A percentile compares a stretch with the other conserved stretches of the same genome.
Evolutionary conservation across 2,797 vertebrate genomes (phyloP).

Genomic region (Alauda arvensis): DNA sequence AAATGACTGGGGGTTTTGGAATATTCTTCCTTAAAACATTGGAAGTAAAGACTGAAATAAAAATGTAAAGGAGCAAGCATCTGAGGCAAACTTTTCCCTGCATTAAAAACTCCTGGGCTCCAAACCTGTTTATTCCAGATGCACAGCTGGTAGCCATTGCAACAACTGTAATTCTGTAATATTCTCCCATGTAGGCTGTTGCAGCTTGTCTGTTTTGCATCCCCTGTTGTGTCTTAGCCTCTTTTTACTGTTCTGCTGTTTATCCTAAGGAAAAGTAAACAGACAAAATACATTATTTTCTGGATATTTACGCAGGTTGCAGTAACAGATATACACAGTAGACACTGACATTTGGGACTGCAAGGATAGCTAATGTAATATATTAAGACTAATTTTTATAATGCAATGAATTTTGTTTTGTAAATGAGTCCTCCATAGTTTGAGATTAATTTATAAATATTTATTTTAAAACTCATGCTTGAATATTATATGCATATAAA

Average conservation of each 20-base stretch:
- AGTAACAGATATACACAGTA: background rate
- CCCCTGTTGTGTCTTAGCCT: slow-evolving; percentile 45
- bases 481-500: slow-evolving; percentile 36
- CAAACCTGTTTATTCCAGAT: slow-evolving; percentile 56
- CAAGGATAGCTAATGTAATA: background rate
- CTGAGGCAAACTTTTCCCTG: background rate
- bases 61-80: slow-evolving; percentile 3
- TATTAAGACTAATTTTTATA: slow-evolving; percentile 23
- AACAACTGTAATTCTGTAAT: slow-evolving; percentile 60
- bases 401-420: slow-evolving; percentile 50
- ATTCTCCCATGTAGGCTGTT: slow-evolving; percentile 45
- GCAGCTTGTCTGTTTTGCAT: slow-evolving; percentile 36
- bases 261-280: slow-evolving; percentile 63
- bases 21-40: background rate
- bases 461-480: slow-evolving; percentile 33
- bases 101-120: slow-evolving; percentile 38
- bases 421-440: slow-evolving; percentile 56
- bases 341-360: slow-evolving; percentile 6
- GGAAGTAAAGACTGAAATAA: background rate
- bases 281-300: slow-evolving; percentile 5
- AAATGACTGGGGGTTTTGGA: background rate
- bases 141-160: slow-evolving; percentile 52
- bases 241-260: slow-evolving; percentile 64
- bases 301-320: background rate
- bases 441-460: slow-evolving; percentile 63